Conservation (phyloP, 2,113 vertebrate genomes). For the Dromiciops gliroides region DNA sequence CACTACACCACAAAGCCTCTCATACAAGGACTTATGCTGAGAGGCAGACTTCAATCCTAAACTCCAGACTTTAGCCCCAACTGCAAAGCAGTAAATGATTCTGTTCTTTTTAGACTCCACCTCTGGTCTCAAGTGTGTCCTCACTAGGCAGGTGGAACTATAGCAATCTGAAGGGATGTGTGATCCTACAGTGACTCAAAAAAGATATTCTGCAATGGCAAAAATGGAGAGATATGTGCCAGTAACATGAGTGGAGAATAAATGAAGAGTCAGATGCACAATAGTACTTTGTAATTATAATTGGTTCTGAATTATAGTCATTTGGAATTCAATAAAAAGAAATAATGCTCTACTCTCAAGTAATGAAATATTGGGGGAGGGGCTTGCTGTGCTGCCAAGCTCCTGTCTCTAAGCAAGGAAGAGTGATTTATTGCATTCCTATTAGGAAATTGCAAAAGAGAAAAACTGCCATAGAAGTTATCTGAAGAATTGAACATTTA, state of each 20-base stretch:
- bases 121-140: not conserved
- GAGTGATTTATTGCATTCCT: slow-evolving; percentile 10
- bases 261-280: not conserved
- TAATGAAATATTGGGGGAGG: not conserved
- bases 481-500: not conserved
- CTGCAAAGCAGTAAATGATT: not conserved
- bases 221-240: not conserved
- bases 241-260: not conserved
- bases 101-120: not conserved
- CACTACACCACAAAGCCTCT: not conserved
- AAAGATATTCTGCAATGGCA: not conserved
- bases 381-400: not conserved
- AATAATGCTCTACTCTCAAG: slow-evolving; percentile 6
- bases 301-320: slow-evolving; percentile 18
- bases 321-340: slow-evolving; percentile 31
- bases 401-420: slow-evolving; percentile 9
- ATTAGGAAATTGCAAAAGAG: not conserved
- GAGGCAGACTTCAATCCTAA: not conserved
- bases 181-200: not conserved
- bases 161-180: not conserved
- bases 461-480: slow-evolving; percentile 34
- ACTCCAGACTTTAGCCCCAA: not conserved
- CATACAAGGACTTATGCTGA: not conserved
- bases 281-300: not conserved
- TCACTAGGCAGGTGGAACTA: not conserved